Conservation (phyloP, 2,888 invertebrate genomes). For the Eupithecia inturbata region DNA sequence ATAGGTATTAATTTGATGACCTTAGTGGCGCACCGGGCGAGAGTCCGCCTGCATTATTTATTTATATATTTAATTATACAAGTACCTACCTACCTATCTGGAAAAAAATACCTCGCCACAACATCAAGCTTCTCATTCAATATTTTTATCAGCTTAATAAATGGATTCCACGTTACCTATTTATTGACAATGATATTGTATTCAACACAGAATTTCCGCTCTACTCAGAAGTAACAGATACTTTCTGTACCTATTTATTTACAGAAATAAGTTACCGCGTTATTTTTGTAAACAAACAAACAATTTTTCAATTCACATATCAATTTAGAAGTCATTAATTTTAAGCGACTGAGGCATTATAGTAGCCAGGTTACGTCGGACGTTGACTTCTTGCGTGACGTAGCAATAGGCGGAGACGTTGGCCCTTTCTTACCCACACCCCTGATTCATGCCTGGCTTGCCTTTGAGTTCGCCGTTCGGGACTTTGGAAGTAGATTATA, state of each 20-base stretch:
- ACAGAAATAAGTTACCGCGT: not conserved
- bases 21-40: no score
- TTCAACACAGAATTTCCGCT: not conserved
- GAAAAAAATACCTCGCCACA: no score
- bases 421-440: conserved; percentile 18
- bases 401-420: conserved; percentile 9
- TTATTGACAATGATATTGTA: not conserved
- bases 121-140: no score
- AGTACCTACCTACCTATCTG: no score
- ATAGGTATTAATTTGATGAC: not conserved
- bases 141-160: not conserved
- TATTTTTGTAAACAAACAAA: conserved; percentile 1
- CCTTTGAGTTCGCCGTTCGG: conserved; percentile 3
- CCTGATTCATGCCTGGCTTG: conserved; percentile 13
- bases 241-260: not conserved
- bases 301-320: not conserved
- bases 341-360: conserved; percentile 19
- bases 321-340: conserved; percentile 20
- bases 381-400: conserved; percentile 29
- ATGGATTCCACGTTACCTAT: not conserved
- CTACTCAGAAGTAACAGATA: not conserved
- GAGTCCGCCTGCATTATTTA: no score
- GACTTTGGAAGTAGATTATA: conserved; percentile 12
- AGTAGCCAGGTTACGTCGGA: conserved; percentile 18
- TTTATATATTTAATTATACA: no score